phyloP scores from a whole-genome alignment of 1,140 invertebrate genomes.

The Neoseiulus cucumeris region DNA sequence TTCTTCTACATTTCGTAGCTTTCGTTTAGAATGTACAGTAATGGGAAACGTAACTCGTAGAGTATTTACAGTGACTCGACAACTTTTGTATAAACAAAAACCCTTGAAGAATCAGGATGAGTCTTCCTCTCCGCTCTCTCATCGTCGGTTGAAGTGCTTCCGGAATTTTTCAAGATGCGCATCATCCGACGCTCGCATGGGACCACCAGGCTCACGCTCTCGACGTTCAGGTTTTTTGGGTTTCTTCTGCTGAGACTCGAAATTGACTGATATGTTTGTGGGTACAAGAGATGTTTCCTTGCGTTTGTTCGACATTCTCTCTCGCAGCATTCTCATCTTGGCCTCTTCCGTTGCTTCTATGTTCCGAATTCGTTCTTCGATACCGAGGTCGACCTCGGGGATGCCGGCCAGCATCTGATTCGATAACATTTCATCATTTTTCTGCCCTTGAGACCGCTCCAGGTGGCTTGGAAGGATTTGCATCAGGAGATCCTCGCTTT shows the following conservation, averaged over 20 bases:
- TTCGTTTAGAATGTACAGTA: no score
- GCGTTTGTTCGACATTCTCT: slow-evolving; percentile 62
- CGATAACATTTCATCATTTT: slow-evolving; percentile 93
- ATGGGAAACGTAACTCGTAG: no score
- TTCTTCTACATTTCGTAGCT: no score
- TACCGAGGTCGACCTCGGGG: slow-evolving; percentile 97
- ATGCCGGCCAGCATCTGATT: slow-evolving; percentile 99
- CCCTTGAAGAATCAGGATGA: no score
- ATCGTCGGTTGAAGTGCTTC: slow-evolving; percentile 82
- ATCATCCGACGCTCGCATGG: slow-evolving; percentile 82
- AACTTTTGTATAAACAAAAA: no score
- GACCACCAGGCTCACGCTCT: slow-evolving; percentile 30
- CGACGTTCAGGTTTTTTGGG: slow-evolving; percentile 12
- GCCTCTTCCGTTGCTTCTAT: slow-evolving; percentile 96
- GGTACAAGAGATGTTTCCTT: slow-evolving; percentile 91
- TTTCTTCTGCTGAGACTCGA: slow-evolving; percentile 47
- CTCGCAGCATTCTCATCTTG: slow-evolving; percentile 69
- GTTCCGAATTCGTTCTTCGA: slow-evolving; percentile 92
- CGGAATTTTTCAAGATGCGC: slow-evolving; percentile 92
- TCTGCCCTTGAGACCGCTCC: slow-evolving; percentile 50
- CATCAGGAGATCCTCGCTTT: slow-evolving; percentile 28
- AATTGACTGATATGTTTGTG: slow-evolving; percentile 92
- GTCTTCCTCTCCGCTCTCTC: no score
- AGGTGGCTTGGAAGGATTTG: slow-evolving; percentile 58
- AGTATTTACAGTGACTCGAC: no score